Percentiles rank a stretch among this genome's conserved stretches.
These are phyloP conservation scores for Campoplex nolae DNA, from an alignment of 2,888 invertebrate genomes.

Conservation along the genomic window DNA sequence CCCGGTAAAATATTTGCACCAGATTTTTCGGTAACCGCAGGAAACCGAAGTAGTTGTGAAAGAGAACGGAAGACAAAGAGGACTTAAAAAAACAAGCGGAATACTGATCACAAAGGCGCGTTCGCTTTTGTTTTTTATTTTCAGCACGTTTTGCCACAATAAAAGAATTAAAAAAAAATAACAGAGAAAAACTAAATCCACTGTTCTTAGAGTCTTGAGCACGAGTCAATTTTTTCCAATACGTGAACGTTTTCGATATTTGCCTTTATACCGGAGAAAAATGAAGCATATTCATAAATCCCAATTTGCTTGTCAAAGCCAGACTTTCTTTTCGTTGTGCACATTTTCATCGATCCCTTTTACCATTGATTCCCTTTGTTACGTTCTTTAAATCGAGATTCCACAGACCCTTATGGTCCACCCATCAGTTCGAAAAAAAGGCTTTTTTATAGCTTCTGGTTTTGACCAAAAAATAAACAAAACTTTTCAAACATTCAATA, in stretches of 20 bases:
- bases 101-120: background rate
- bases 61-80: slow-evolving; percentile 1
- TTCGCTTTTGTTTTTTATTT: background rate
- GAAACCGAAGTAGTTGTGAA: background rate
- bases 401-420: background rate
- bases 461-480: background rate
- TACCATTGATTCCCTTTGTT: slow-evolving; percentile 27
- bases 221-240: slow-evolving; percentile 31
- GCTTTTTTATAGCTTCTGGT: background rate
- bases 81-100: background rate
- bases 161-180: background rate
- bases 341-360: slow-evolving; percentile 27
- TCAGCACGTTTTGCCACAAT: background rate
- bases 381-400: slow-evolving; percentile 7
- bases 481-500: background rate
- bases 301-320: slow-evolving; percentile 75
- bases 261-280: slow-evolving; percentile 36
- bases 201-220: background rate
- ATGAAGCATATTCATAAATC: slow-evolving; percentile 73
- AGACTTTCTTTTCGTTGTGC: slow-evolving; percentile 61
- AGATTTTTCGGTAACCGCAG: slow-evolving; percentile 7
- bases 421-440: background rate
- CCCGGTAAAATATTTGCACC: slow-evolving; percentile 10
- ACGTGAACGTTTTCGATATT: slow-evolving; percentile 48
- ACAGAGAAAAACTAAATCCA: slow-evolving; percentile 15